Base-by-base conservation (phyloP, 2,113 vertebrate species). In the Columbina picui region DNA sequence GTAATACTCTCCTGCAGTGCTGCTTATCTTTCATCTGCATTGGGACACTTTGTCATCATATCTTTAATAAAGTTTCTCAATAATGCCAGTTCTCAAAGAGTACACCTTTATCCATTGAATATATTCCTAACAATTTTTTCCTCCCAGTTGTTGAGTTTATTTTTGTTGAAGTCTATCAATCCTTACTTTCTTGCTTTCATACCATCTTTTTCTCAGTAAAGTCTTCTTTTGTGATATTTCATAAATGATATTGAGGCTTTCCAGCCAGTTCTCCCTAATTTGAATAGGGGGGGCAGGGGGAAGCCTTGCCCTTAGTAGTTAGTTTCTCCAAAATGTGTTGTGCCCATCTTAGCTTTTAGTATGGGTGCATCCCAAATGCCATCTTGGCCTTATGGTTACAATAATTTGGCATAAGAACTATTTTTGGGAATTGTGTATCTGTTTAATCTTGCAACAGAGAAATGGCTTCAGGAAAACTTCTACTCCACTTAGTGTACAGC, bases 401-500 rank as follows among this genome's bases (percentile, higher is more conserved):
- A 19, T 65, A 21, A 74, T 61, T 55, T 74, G 27, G 5, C 12
- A 23, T 34, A 34, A 32, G 1, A 4, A 0, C 15, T 91, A 39
- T 69, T 91, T 80, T 50, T 3, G 7, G 21, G 12, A 78, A 65
- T 41, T 45, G 4, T 69, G 11, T 38, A 1, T 21, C 7, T 19
- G 32, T 47, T 87, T 53, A 67, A 67, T 30, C 43, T 75, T 75
- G 36, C 36, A 73, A 79, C 14, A 53, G 30, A 27, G 7, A 60
- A 65, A 32, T 4, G 13, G 5, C 6, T 18, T 92, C n/a, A 55
- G 23, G 36, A 50, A 94, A 76, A 6, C 5, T 71, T 59, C 61
- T 67, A n/a, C 14, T 4, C 8, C 39, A 5, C 6, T 50, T 18
- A 2, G 25, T 12, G 9, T 30, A 18, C 1, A 1, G 43, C 45